A percentile compares a stretch with the other conserved stretches of the same genome.
phyloP scores from a whole-genome alignment of 2,888 invertebrate genomes.

The Melangyna quadrimaculata region DNA sequence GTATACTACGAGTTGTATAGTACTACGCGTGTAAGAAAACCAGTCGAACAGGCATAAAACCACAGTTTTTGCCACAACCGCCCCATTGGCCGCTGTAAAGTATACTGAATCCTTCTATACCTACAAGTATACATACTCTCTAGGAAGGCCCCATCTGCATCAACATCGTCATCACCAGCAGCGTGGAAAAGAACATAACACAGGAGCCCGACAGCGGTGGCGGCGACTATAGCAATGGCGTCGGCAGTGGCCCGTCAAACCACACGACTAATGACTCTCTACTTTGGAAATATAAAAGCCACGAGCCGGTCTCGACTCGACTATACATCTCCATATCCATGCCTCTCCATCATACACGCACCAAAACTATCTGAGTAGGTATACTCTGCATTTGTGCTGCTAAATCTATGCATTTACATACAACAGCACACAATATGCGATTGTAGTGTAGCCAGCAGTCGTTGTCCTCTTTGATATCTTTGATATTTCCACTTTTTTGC shows the following conservation, averaged over 20 bases:
- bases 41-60: slow-evolving; percentile 40
- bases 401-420: slow-evolving; percentile 37
- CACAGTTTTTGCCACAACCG: slow-evolving; percentile 34
- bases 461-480: slow-evolving; percentile 38
- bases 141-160: slow-evolving; percentile 23
- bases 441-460: slow-evolving; percentile 12
- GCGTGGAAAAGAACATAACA: slow-evolving; percentile 25
- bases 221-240: neutral
- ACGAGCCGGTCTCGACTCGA: neutral
- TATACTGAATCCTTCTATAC: slow-evolving; percentile 14
- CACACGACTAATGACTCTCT: slow-evolving; percentile 61
- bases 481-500: slow-evolving; percentile 59
- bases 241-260: slow-evolving; percentile 28
- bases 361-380: slow-evolving; percentile 17
- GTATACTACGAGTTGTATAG: too few relatives aligned
- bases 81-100: slow-evolving; percentile 3
- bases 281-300: slow-evolving; percentile 29
- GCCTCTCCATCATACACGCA: neutral
- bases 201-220: neutral
- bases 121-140: neutral
- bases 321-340: neutral
- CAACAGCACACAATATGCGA: slow-evolving; percentile 27
- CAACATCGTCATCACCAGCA: neutral
- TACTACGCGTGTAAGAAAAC: slow-evolving; percentile 13
- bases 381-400: neutral